phyloP scores from a whole-genome alignment of 2,888 invertebrate genomes.

The Trichacis sp. region DNA sequence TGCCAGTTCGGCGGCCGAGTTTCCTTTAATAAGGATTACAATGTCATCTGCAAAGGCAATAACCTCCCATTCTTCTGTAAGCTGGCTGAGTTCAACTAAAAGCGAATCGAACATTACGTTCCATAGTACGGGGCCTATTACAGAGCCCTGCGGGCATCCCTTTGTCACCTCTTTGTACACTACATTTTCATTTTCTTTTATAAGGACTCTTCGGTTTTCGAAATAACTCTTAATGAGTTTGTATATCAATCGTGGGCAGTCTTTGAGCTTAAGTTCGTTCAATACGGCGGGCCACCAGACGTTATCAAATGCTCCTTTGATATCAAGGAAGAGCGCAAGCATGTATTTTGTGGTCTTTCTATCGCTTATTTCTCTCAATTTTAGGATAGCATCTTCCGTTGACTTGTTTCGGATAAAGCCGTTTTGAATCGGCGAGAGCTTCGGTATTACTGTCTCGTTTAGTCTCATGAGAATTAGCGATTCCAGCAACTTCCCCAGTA shows the following conservation, averaged over 20 bases:
- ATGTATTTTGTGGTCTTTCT: background rate
- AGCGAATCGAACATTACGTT: constrained; percentile 21
- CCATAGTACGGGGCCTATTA: constrained; percentile 23
- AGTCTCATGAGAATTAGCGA: background rate
- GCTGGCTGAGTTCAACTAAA: too few species aligned
- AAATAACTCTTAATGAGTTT: constrained; percentile 16
- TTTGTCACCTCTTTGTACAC: background rate
- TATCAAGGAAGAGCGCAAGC: background rate
- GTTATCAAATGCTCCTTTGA: background rate
- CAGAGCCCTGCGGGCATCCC: constrained; percentile 37
- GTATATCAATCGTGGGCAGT: background rate
- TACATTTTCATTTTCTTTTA: background rate
- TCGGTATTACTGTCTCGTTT: background rate
- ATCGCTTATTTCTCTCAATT: background rate
- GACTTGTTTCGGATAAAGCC: background rate
- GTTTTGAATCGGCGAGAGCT: background rate
- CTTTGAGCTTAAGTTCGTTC: background rate
- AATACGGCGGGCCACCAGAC: background rate
- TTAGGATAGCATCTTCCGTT: background rate
- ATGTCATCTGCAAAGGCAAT: constrained; percentile 41
- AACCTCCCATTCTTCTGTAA: background rate
- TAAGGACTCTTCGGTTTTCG: background rate
- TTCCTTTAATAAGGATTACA: constrained; percentile 10
- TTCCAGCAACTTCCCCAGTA: background rate
- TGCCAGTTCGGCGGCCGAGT: constrained; percentile 12